These are phyloP conservation scores for Leptobrachium ailaonicum DNA, from an alignment of 2,113 vertebrate species.

Conservation along the genomic window DNA sequence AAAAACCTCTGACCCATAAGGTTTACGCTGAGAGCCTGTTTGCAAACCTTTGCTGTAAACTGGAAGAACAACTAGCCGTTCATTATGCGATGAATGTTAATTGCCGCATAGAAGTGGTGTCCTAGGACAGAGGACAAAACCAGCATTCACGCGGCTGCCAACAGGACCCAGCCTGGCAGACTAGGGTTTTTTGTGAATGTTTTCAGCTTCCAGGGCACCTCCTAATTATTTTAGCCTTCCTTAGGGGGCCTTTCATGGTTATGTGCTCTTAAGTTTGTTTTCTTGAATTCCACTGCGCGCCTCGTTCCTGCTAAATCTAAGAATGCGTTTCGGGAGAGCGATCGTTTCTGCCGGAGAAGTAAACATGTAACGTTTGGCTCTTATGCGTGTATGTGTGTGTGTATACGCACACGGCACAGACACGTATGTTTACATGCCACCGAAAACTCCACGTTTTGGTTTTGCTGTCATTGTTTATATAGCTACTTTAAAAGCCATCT, in stretches of 20 bases:
- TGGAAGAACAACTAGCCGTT: conserved; percentile 9
- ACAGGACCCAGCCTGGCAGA: background rate
- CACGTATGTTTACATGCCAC: no score
- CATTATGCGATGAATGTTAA: conserved; percentile 26
- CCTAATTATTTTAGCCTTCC: conserved; percentile 2
- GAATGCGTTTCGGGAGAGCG: background rate
- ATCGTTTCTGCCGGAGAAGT: background rate
- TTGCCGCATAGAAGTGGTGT: conserved; percentile 28
- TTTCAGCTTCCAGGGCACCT: background rate
- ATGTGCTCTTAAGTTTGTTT: background rate
- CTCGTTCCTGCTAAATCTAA: background rate
- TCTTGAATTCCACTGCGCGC: background rate
- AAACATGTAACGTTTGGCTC: background rate
- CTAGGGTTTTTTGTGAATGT: conserved; percentile 4
- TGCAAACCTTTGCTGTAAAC: conserved; percentile 21
- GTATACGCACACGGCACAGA: no score
- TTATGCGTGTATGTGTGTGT: no score
- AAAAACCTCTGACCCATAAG: conserved; percentile 27
- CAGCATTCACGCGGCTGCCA: conserved; percentile 33
- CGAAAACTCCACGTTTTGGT: no score
- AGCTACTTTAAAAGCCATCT: background rate
- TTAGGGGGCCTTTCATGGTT: background rate
- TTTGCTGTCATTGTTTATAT: background rate
- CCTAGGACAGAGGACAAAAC: conserved; percentile 30
- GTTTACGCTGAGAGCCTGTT: conserved; percentile 24